A percentile compares a stretch with the other conserved stretches of the same genome.
Evolutionary conservation across 2,888 invertebrate genomes (phyloP).

Genomic region (Orthosia incerta): DNA sequence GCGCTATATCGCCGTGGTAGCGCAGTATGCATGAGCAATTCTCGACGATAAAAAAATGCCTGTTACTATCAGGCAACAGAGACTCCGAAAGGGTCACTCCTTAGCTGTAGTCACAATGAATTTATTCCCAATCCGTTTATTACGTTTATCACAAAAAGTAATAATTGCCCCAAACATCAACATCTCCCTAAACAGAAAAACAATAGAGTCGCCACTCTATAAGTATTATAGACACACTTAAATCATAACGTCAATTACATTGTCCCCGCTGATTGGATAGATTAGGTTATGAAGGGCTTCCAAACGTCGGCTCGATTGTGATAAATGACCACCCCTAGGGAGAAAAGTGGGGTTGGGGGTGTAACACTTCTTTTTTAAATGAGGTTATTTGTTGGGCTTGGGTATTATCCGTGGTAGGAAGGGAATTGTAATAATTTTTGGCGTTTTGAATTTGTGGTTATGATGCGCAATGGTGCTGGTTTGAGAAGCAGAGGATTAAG

Average conservation of each 20-base stretch:
- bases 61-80: no score
- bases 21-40: no score
- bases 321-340: conserved; percentile 67
- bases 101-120: no score
- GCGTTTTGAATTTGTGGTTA: conserved; percentile 16
- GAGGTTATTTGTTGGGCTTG: conserved; percentile 42
- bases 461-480: neutral
- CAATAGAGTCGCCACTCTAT: conserved; percentile 3
- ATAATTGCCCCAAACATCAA: neutral
- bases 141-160: no score
- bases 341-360: conserved; percentile 1
- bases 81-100: no score
- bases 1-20: no score
- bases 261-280: conserved; percentile 66
- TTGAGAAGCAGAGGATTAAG: no score
- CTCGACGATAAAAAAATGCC: no score
- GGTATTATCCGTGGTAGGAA: conserved; percentile 7
- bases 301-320: conserved; percentile 68
- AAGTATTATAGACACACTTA: conserved; percentile 43
- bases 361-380: conserved; percentile 55
- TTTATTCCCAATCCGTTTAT: no score
- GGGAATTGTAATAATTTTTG: conserved; percentile 25
- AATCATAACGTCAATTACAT: conserved; percentile 67
- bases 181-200: neutral
- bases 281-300: conserved; percentile 72